phyloP scores from a whole-genome alignment of 2,888 invertebrate genomes.

The Lathronympha strigana region DNA sequence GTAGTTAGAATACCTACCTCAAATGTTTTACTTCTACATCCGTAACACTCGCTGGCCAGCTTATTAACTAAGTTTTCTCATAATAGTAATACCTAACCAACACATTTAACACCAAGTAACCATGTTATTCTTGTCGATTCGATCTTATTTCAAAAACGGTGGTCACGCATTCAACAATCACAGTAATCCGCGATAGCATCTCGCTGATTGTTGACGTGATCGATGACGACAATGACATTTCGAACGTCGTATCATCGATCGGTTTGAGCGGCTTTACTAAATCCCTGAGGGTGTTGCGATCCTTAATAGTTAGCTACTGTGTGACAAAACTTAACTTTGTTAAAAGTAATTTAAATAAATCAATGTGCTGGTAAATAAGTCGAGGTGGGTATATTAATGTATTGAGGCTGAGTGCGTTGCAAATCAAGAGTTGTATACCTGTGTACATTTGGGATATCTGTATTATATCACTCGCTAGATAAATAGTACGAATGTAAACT shows the following conservation, averaged over 20 bases:
- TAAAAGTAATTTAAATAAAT: too few species aligned
- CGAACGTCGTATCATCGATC: slow-evolving; percentile 24
- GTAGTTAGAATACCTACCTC: too few species aligned
- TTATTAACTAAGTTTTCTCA: too few species aligned
- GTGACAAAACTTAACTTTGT: not conserved
- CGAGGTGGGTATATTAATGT: too few species aligned
- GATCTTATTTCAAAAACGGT: not conserved
- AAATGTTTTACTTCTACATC: too few species aligned
- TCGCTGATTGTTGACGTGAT: slow-evolving; percentile 35
- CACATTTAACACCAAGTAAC: slow-evolving; percentile 4
- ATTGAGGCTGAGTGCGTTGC: too few species aligned
- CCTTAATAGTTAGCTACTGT: slow-evolving; percentile 1
- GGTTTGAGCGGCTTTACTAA: slow-evolving; percentile 14
- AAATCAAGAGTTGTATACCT: too few species aligned
- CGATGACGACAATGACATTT: slow-evolving; percentile 28
- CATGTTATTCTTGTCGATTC: not conserved
- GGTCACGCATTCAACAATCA: slow-evolving; percentile 10
- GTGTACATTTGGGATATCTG: too few species aligned
- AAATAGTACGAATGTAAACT: too few species aligned
- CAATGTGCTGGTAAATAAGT: too few species aligned
- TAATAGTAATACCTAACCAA: not conserved
- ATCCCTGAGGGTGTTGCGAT: slow-evolving; percentile 32
- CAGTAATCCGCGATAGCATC: slow-evolving; percentile 31
- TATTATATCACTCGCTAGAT: too few species aligned
- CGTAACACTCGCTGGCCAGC: too few species aligned